A percentile compares a stretch with the other conserved stretches of the same genome.
Evolutionary conservation across 2,888 invertebrate species (phyloP).

Genomic region (Gnatocerus cornutus): DNA sequence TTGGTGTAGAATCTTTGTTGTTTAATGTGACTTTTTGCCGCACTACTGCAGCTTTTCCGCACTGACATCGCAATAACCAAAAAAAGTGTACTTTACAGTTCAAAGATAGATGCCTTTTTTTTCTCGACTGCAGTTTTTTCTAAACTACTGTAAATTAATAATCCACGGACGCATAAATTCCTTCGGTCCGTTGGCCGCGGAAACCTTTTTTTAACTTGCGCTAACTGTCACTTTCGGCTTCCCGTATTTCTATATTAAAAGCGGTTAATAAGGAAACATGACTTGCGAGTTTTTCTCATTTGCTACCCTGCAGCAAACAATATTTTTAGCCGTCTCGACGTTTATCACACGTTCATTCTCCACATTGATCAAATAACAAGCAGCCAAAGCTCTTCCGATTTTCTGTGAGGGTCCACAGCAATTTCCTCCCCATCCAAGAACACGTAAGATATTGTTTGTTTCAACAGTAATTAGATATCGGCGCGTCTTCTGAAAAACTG

Average conservation of each 20-base stretch:
- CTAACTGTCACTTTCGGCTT: neutral
- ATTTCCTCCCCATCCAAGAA: conserved; percentile 26
- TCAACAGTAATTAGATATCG: neutral
- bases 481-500: neutral
- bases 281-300: conserved; percentile 19
- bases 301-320: conserved; percentile 11
- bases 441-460: conserved; percentile 22
- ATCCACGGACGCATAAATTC: too few relatives aligned
- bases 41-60: too few relatives aligned
- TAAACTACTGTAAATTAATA: too few relatives aligned
- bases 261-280: conserved; percentile 17
- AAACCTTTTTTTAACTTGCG: neutral
- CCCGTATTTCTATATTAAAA: conserved; percentile 1
- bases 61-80: too few relatives aligned
- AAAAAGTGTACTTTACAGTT: too few relatives aligned
- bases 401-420: conserved; percentile 20
- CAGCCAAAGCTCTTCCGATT: conserved; percentile 30
- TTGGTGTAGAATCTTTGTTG: too few relatives aligned
- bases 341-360: conserved; percentile 23
- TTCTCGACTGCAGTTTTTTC: too few relatives aligned
- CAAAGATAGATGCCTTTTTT: too few relatives aligned
- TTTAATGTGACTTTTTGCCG: too few relatives aligned
- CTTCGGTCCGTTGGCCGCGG: too few relatives aligned
- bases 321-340: conserved; percentile 20
- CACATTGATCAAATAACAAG: conserved; percentile 31